Base-by-base conservation (phyloP, 2,797 vertebrate species). In the Protosalanx chinensis region DNA sequence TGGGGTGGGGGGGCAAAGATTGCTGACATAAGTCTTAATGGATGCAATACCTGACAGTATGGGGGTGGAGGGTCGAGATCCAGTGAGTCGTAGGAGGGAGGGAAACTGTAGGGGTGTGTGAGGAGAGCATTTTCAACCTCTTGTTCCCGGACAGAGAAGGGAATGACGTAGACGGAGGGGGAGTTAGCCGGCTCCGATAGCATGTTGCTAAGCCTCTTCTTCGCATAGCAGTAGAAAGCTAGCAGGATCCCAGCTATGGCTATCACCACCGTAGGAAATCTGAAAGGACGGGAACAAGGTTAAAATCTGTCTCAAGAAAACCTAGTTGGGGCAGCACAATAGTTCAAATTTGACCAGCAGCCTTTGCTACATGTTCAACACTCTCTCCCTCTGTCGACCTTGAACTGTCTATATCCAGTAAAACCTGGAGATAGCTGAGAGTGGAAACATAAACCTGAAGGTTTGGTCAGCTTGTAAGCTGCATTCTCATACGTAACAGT, bases 1-100 rank as follows among this genome's bases (percentile, higher is more conserved):
- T 64, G 23, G 23, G 23, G 1, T 33, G 6, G 16, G 37, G 16
- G 53, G 29, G 60, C 8, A 13, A 46, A 46, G 27, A 56, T 64
- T 20, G 6, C 29, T 61, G 68, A 59, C 37, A 67, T 12, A 13
- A 46, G 12, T 46, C 41, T 46, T 46, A 46, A 12, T 3, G 41
- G 41, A 12, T 46, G 41, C 41, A 46, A 1, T 76, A 91, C 91
- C 88, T 88, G 81, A 51, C 80, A 74, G 76, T 91, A 92, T 1
- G 88, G 84, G 1, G 83, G 85, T 57, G 83, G 76, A 12, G 68
- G 78, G 23, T 53, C 71, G 63, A 29, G 18, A 10, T 70, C 62
- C 51, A 65, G 20, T 0, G 56, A 58, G 46, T 12, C 29, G 67
- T 70, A 74, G 29, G 67, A 4, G 1, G 75, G 74, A 70, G 74